Evolutionary conservation across 2,113 vertebrate species (phyloP).

Genomic region (Myotis davidii): DNA sequence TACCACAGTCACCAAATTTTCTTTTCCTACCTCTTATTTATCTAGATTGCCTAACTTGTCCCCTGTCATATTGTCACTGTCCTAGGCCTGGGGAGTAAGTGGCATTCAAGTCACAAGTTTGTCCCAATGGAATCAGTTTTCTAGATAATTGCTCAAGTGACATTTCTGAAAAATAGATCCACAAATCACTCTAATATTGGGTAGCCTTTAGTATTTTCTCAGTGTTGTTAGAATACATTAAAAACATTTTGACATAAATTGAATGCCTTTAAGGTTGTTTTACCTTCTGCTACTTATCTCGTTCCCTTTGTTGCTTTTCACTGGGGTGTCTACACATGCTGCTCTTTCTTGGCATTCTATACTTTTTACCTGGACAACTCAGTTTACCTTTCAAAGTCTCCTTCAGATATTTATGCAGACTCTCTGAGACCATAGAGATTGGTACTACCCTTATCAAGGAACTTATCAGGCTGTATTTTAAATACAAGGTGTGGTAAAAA

Average conservation of each 20-base stretch:
- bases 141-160: neutral
- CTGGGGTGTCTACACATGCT: neutral
- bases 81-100: neutral
- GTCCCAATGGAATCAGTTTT: neutral
- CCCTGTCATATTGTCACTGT: neutral
- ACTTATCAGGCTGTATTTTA: neutral
- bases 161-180: slow-evolving; percentile 53
- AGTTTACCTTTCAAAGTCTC: neutral
- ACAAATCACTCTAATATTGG: neutral
- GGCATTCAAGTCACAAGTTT: neutral
- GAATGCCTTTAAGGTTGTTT: neutral
- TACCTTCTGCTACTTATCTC: neutral
- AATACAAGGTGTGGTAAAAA: neutral
- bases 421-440: neutral
- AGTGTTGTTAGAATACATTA: slow-evolving; percentile 34
- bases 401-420: neutral
- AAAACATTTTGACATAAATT: slow-evolving; percentile 23
- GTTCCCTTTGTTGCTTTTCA: neutral
- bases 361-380: neutral
- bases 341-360: neutral
- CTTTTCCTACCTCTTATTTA: neutral
- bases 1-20: neutral
- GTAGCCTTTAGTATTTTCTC: slow-evolving; percentile 19
- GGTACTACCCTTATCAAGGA: neutral
- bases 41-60: neutral